Evolutionary conservation across 2,797 vertebrate genomes (phyloP).

Genomic region (Pseudomugil gertrudae): DNA sequence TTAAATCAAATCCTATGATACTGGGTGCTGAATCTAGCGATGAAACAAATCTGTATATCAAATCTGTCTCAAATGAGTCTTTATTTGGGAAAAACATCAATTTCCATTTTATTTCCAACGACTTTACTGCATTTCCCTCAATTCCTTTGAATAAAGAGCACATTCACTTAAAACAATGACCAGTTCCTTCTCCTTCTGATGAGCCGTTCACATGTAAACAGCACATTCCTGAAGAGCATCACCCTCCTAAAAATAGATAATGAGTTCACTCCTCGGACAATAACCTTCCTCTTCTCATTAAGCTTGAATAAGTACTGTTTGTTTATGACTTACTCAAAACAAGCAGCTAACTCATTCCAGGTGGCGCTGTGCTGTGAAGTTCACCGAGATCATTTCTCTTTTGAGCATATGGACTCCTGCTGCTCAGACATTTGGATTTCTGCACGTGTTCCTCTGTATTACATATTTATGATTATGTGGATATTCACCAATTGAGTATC

Average conservation of each 20-base stretch:
- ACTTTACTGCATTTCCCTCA: neutral
- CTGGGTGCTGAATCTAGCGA: neutral
- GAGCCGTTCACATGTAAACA: neutral
- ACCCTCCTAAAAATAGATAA: slow-evolving; percentile 3
- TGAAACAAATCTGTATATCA: neutral
- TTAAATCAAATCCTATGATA: neutral
- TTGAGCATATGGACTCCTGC: slow-evolving; percentile 41
- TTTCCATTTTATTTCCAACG: neutral
- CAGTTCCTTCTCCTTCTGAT: neutral
- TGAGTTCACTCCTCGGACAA: slow-evolving; percentile 1
- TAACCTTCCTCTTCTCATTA: neutral
- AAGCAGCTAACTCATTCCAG: slow-evolving; percentile 30
- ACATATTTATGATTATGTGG: slow-evolving; percentile 14
- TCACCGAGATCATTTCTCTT: slow-evolving; percentile 5
- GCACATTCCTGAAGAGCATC: neutral
- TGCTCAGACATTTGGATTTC: slow-evolving; percentile 18
- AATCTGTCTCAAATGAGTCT: neutral
- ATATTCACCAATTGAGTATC: slow-evolving; percentile 7
- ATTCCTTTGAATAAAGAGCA: neutral
- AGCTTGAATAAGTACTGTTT: neutral
- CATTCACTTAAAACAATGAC: slow-evolving; percentile 1
- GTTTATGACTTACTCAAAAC: slow-evolving; percentile 13
- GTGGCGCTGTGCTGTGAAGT: slow-evolving; percentile 14
- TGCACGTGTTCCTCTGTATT: slow-evolving; percentile 13
- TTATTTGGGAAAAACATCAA: neutral